Base-by-base conservation (phyloP, 2,113 vertebrate genomes). In the Acanthisitta chloris region DNA sequence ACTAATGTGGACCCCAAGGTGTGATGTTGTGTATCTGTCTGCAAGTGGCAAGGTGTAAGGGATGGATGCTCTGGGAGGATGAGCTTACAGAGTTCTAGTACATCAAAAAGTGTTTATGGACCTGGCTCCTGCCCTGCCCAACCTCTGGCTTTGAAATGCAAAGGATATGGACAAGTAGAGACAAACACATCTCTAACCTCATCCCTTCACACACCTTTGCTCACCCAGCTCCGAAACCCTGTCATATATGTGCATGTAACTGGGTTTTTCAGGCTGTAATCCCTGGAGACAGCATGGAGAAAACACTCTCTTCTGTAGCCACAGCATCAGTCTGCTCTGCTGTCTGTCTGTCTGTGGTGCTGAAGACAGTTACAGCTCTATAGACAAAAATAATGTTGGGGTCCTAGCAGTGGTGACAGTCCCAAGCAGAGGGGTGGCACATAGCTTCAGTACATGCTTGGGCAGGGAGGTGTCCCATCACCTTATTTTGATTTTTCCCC, bases 161-260 rank as follows among this genome's bases (percentile, higher is more conserved):
- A 52, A 69, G n/a, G 36, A 33, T 10, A 20, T 7, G 31, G 61
- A 17, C n/a, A 70, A 70, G 40, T 2, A 71, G 65, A 82, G 40
- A 29, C 71, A 86, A 89, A 17, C 14, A 25, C 1, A 9, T 0
- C 23, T n/a, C 21, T 13, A 14, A 36, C 31, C 19, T 31, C 21
- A 24, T 12, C 49, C 24, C 42, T 67, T 66, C 49, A 17, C 54
- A 59, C 43, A 3, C 45, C 49, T 73, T 59, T 33, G 29, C 67
- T 71, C 51, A 55, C 3, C 45, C 38, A 49, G 54, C 34, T 86
- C 3, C 13, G 57, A 72, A 76, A 52, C 36, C 42, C n/a, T 54
- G 19, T 14, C 59, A 57, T 1, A 5, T 17, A 28, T 0, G 0
- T 20, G 12, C 5, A 3, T 0, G 2, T 20, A 42, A 4, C 17